A percentile compares a stretch with the other conserved stretches of the same genome.
Evolutionary conservation across 2,797 vertebrate genomes (phyloP).

Genomic region (Tolypeutes matacus): DNA sequence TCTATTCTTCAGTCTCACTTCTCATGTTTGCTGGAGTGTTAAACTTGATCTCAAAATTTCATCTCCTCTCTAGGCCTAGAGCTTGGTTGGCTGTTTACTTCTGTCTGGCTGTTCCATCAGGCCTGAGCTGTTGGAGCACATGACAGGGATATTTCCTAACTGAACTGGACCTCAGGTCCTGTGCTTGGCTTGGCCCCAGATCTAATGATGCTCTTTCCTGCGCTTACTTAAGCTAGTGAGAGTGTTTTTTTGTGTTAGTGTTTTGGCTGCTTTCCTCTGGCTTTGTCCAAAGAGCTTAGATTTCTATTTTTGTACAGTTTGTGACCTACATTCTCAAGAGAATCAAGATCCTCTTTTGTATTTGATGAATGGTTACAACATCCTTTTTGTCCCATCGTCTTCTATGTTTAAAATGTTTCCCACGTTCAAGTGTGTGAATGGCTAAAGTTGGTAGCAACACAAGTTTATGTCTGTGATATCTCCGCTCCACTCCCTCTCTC

Average conservation of each 20-base stretch:
- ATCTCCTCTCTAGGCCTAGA: not conserved
- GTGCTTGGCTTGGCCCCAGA: conserved; percentile 2
- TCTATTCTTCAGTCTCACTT: not conserved
- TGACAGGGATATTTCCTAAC: conserved; percentile 40
- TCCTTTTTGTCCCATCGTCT: not conserved
- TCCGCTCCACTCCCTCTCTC: not conserved
- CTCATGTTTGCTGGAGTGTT: not conserved
- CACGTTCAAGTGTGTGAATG: not conserved
- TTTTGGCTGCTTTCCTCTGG: conserved; percentile 58
- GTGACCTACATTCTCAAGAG: conserved; percentile 66
- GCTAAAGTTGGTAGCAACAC: not conserved
- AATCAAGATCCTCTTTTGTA: conserved; percentile 57
- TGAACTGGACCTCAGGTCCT: not conserved
- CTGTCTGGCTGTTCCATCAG: not conserved
- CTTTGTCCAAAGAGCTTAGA: conserved; percentile 43
- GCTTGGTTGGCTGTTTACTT: not conserved
- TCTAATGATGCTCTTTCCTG: conserved; percentile 67
- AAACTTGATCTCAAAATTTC: not conserved
- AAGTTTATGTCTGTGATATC: not conserved
- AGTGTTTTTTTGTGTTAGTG: conserved; percentile 61
- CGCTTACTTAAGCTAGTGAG: conserved; percentile 44
- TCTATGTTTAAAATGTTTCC: not conserved
- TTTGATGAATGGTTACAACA: conserved; percentile 44
- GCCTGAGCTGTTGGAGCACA: not conserved
- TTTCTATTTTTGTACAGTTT: conserved; percentile 64